Evolutionary conservation across 1,140 invertebrate genomes (phyloP), one percentile per base, ranked within the genome.

Genomic region (Drosophila nigrodunni): DNA sequence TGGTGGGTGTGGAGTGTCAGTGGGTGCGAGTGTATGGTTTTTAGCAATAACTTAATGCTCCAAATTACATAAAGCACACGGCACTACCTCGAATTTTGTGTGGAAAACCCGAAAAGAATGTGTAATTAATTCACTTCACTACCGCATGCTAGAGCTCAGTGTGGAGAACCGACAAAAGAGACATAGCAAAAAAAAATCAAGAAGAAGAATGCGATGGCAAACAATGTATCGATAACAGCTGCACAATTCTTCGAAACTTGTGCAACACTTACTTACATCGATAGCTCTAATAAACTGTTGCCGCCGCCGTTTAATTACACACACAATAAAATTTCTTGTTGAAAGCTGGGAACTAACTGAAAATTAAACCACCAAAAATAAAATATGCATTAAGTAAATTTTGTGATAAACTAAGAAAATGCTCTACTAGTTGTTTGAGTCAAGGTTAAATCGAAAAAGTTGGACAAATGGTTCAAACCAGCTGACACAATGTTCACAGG

Each of bases 131-230:
- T 61, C 57, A 75, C 68, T 75, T 65, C 69, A 76, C 74, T 76
- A 76, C 74, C 74, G 74, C 74, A 71, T 76, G 74, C 74, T 72
- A 60, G 34, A 34, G 68, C 52, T 69, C 39, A 74, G 71, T 74
- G 71, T 74, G 43, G 71, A 34, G 47, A 74, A 74, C 41, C 66
- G 65, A 61, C 66, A 41, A 62, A 61, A 74, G 59, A 57, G 21
- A 41, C 49, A 74, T 35, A 69, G 57, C 43, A 41, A 41, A 41
- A 35, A 59, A 39, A 30, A 30, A 30, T 30, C 25, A 30, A 30
- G 25, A 30, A 30, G 25, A 30, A 30, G 25, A 30, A 43, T 57
- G 2, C 35, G 66, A 61, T 60, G 13, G 39, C 15, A 7, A 43
- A 21, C 6, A 44, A 44, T 44, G 18, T 34, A 21, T 49, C 64